Evolutionary conservation across 2,888 invertebrate genomes (phyloP), one percentile per base, ranked within the genome.

Genomic region (Octonoba sinensis): DNA sequence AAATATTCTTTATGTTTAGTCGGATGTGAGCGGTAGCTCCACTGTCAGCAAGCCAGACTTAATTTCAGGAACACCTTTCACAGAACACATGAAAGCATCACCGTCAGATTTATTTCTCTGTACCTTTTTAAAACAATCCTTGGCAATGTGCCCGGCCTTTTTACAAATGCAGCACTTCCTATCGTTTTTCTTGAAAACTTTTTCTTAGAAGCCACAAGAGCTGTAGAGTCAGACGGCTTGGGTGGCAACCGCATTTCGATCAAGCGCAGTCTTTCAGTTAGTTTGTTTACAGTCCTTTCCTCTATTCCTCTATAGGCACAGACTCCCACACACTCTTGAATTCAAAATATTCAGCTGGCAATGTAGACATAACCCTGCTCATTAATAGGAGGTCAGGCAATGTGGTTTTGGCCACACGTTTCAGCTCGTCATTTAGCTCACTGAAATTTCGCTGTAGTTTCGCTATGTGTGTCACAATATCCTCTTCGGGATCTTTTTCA

Each of bases 221-320:
- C n/a, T n/a, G n/a, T n/a, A n/a, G n/a, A n/a, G n/a, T 47, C 59
- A 15, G 20, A n/a, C 44, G 46, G 6, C 54, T 18, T 3, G 56
- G 8, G n/a, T n/a, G n/a, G n/a, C n/a, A n/a, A n/a, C n/a, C n/a
- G n/a, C 71, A 71, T 71, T 49, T 71, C 71, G 18, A 71, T 60
- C 1, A 71, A 16, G n/a, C 60, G 71, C 44, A 71, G 60, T 60
- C 71, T 59, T n/a, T 71, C 60, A 24, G 71, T 59, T 18, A 71
- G 46, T 27, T 71, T 71, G 36, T 71, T 71, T 3, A 59, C 49
- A 13, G 47, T 44, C 20, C 57, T 3, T n/a, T n/a, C n/a, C n/a
- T n/a, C n/a, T n/a, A n/a, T 20, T 71, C 60, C 18, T 59, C 47
- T 6, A 60, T 20, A 6, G 60, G 24, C 18, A 71, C 20, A 22